A percentile compares a stretch with the other conserved stretches of the same genome.
phyloP scores from a whole-genome alignment of 1,140 invertebrate genomes.

The Drosophila saltans region DNA sequence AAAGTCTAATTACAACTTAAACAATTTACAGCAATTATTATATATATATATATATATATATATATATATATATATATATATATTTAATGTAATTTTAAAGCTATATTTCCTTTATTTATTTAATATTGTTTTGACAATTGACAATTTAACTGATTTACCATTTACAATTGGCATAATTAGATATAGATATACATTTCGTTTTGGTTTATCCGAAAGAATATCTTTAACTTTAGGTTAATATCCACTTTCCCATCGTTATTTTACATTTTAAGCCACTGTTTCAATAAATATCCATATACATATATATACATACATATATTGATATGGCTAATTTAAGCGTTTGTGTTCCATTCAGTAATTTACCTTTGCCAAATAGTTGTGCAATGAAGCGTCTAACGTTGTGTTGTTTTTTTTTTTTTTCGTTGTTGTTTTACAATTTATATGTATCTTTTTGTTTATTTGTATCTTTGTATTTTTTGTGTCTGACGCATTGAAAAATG shows the following conservation, averaged over 20 bases:
- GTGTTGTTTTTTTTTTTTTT: constrained; percentile 22
- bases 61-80: too few relatives aligned
- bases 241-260: neutral
- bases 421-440: constrained; percentile 40
- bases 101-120: too few relatives aligned
- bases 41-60: too few relatives aligned
- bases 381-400: constrained; percentile 40
- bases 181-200: too few relatives aligned
- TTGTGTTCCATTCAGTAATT: constrained; percentile 3
- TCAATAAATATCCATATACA: constrained; percentile 10
- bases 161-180: too few relatives aligned
- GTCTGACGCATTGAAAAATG: constrained; percentile 49
- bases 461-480: constrained; percentile 35
- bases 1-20: too few relatives aligned
- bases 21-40: too few relatives aligned
- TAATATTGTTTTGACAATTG: too few relatives aligned
- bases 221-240: neutral
- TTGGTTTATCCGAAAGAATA: neutral
- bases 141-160: too few relatives aligned
- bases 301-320: too few relatives aligned
- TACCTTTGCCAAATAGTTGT: constrained; percentile 51
- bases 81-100: too few relatives aligned
- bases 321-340: constrained; percentile 36
- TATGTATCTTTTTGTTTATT: constrained; percentile 30
- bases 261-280: neutral